These are phyloP conservation scores for Incurvaria masculella DNA, from an alignment of 2,888 invertebrate genomes.

Conservation along the genomic window DNA sequence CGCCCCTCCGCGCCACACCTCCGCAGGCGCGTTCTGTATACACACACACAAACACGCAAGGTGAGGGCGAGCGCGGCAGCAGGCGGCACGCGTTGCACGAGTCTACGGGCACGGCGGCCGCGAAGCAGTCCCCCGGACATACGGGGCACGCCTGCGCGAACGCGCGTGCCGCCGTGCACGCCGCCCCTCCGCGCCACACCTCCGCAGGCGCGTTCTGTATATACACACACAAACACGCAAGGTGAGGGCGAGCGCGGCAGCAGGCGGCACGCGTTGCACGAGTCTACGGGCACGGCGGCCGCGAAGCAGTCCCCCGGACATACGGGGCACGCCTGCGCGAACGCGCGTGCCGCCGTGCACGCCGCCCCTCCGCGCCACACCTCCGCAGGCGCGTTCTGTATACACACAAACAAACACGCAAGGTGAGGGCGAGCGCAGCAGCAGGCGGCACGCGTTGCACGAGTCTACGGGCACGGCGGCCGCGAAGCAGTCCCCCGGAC, in stretches of 20 bases:
- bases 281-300: conserved; percentile 26
- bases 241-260: conserved; percentile 19
- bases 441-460: conserved; percentile 35
- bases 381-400: conserved; percentile 25
- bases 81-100: conserved; percentile 39
- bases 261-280: conserved; percentile 33
- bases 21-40: conserved; percentile 25
- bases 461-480: conserved; percentile 29
- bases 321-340: conserved; percentile 28
- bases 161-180: conserved; percentile 24
- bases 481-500: conserved; percentile 32
- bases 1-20: conserved; percentile 25
- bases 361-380: conserved; percentile 24
- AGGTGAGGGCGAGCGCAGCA: too few species aligned
- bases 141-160: conserved; percentile 30
- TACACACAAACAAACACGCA: neutral
- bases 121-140: conserved; percentile 34
- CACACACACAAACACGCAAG: neutral
- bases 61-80: conserved; percentile 19
- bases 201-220: conserved; percentile 26
- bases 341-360: conserved; percentile 26
- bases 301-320: conserved; percentile 35
- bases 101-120: conserved; percentile 26
- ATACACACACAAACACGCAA: neutral
- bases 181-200: conserved; percentile 24